phyloP scores from a whole-genome alignment of 2,797 vertebrate species.

The Bryconaethiops microstoma region DNA sequence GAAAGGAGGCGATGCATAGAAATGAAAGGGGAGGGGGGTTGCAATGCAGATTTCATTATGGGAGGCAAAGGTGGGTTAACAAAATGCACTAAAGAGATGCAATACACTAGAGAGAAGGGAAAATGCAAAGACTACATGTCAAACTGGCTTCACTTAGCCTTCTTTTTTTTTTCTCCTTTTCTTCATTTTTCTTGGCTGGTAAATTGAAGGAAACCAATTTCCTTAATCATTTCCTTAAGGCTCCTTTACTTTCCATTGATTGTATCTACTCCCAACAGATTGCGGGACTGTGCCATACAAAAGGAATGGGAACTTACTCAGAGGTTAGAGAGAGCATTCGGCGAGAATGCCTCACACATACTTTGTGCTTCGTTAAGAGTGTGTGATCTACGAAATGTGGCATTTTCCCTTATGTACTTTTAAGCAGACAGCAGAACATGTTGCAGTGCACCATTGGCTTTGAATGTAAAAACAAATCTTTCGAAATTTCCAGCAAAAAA shows the following conservation, averaged over 20 bases:
- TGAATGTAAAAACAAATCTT: not conserved
- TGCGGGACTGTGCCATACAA: constrained; percentile 58
- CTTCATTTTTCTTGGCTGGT: constrained; percentile 14
- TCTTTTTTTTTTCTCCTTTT: constrained; percentile 22
- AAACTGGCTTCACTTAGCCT: constrained; percentile 75
- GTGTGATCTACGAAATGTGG: constrained; percentile 17
- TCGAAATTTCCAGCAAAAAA: not conserved
- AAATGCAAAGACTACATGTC: constrained; percentile 84
- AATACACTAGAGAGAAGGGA: constrained; percentile 70
- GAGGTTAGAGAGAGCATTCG: constrained; percentile 14
- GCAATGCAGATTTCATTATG: constrained; percentile 79
- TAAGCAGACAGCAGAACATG: constrained; percentile 18
- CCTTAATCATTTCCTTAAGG: constrained; percentile 30
- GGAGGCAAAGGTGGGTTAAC: constrained; percentile 75
- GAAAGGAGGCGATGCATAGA: constrained; percentile 75
- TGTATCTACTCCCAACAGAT: constrained; percentile 47
- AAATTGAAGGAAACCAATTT: constrained; percentile 43
- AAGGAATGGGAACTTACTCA: constrained; percentile 48
- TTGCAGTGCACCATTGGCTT: constrained; percentile 27
- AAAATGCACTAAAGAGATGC: constrained; percentile 83
- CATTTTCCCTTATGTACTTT: constrained; percentile 45
- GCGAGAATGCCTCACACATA: constrained; percentile 9
- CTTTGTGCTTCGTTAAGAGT: constrained; percentile 4
- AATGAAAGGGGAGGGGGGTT: constrained; percentile 66
- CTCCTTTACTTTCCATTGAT: constrained; percentile 21